Evolutionary conservation across 1,140 invertebrate genomes (phyloP), one percentile per base, ranked within the genome.

Genomic region (Rhyacophila brunnea): DNA sequence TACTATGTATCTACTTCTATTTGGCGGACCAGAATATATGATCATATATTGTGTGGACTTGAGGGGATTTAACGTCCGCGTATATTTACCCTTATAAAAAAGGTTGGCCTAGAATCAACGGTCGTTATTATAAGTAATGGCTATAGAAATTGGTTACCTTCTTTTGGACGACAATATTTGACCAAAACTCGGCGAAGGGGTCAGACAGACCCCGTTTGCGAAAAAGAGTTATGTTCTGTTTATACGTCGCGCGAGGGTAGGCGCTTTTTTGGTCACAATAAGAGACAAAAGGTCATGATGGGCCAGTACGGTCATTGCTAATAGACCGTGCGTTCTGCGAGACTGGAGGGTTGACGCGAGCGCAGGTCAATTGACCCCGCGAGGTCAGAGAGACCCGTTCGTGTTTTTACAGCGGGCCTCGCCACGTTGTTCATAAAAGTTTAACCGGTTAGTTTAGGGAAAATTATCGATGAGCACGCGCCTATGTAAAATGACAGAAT

Each of bases 201-300:
- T 61, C 59, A 52, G 38, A 15, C 34, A 47, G 19, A 48, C 54
- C 13, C 23, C 18, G 43, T 9, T 61, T 36, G 44, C 28, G 18
- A 53, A 35, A 19, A 60, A 56, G 60, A 62, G 49, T 62, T 62
- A 62, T 62, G 54, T 62, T 48, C 60, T 62, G 60, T 62, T 62
- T 62, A 62, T 62, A 58, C 53, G 50, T 17, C 54, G 47, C 42
- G 43, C 40, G 40, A 34, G 60, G 54, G 50, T n/a, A 15, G 54
- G 32, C 34, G 43, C 15, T 20, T 53, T 51, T 52, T 46, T 46
- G 55, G 28, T 40, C 49, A 57, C 47, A 58, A 49, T 49, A 42
- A 32, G 42, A 40, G 6, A 47, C 48, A 58, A 62, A 54, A 53
- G 60, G 60, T 58, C 60, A 58, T 50, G 36, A 46, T 48, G 59